Evolutionary conservation across 2,888 invertebrate genomes (phyloP), one percentile per base, ranked within the genome.

Genomic region (Amphimallon solstitiale): DNA sequence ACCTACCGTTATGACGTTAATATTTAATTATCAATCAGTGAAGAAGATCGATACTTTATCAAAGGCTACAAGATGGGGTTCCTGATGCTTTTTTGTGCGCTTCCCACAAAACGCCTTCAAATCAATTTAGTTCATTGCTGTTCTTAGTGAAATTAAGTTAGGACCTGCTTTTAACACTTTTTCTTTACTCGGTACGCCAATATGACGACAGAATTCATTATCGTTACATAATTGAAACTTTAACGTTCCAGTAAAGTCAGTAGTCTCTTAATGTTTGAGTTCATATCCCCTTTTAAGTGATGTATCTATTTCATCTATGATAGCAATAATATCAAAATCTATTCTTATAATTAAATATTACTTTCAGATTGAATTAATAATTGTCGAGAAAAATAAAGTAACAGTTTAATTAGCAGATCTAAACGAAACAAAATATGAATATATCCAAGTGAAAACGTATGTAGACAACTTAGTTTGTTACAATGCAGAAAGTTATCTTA

Each of bases 21-120:
- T 23, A 48, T 48, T 54, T 54, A 38, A 54, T 54, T 54, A 54
- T 54, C 37, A 54, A 54, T 54, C 38, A 54, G 10, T 10, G 52
- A 21, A 38, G 37, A 19, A 19, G 38, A 19, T 54, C 52, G 52
- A 54, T 54, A 38, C 19, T 54, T 54, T 38, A 54, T 21, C 52
- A 54, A 54, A 38, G 38, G 38, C 52, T 38, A 54, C 37, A 38
- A 23, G n/a, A 43, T 23, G 14, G 6, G 40, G 43, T 37, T 38
- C n/a, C 52, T 43, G 29, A 38, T 29, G 29, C 40, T 56, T 56
- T 54, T 54, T 56, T 56, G 40, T 9, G 12, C 29, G 56, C 9
- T 23, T 23, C 14, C 43, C 29, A 23, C 23, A 56, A 23, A 56
- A 56, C 37, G 56, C 29, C 43, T 43, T 15, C 29, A 56, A 56